Evolutionary conservation across 2,888 invertebrate species (phyloP).

Genomic region (Sarcophaga carnaria): DNA sequence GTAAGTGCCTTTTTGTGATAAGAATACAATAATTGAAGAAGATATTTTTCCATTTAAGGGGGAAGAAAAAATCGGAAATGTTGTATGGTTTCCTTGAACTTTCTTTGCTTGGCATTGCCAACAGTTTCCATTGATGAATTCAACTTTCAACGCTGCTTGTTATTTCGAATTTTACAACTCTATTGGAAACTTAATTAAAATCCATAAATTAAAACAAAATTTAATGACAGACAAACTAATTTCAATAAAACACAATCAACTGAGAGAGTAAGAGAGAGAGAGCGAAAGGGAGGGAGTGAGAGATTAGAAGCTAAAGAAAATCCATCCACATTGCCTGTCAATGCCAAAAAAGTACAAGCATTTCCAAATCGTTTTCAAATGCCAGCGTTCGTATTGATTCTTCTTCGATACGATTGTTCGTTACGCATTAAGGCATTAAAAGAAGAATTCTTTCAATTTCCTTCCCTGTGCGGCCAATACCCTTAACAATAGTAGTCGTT

Average conservation of each 20-base stretch:
- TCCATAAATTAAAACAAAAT: neutral
- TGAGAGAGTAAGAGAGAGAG: neutral
- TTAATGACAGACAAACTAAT: constrained; percentile 15
- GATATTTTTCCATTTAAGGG: too few species aligned
- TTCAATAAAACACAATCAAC: neutral
- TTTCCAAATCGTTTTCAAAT: constrained; percentile 25
- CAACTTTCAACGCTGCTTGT: neutral
- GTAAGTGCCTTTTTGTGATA: too few species aligned
- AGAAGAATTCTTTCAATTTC: constrained; percentile 60
- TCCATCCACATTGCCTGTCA: too few species aligned
- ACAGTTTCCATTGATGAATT: too few species aligned
- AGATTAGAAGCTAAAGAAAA: neutral
- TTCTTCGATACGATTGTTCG: constrained; percentile 46
- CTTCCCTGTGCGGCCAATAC: neutral
- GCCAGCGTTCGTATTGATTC: neutral
- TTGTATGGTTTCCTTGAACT: too few species aligned
- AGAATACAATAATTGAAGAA: too few species aligned
- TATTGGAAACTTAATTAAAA: constrained; percentile 20
- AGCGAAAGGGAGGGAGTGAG: neutral
- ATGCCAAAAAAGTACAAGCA: neutral
- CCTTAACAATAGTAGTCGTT: too few species aligned
- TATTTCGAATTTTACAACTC: neutral
- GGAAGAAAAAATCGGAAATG: too few species aligned
- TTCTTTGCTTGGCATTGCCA: too few species aligned
- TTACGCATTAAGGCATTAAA: constrained; percentile 61